Evolutionary conservation across 2,888 invertebrate genomes (phyloP), one percentile per base, ranked within the genome.

Genomic region (Coelopa pilipes): DNA sequence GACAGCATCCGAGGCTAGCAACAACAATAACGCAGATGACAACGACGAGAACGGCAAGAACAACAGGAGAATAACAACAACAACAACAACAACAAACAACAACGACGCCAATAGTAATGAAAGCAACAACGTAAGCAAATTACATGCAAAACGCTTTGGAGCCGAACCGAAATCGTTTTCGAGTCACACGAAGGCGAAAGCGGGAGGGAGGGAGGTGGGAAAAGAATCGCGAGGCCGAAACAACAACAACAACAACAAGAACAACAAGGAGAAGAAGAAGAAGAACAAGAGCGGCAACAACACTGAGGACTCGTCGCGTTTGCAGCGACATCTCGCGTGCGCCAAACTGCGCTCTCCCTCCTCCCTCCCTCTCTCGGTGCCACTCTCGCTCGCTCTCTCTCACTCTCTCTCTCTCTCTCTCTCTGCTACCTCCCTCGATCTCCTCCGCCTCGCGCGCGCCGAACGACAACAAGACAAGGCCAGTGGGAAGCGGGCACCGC

Each of bases 251-350:
- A 72, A 60, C 12, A 74, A 17, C 49, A 70, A 63, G 34, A 74
- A 55, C 46, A 69, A 45, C 62, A 24, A 55, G 9, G 53, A 46
- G 15, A 67, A 65, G 50, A 70, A 72, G 73, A 68, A 62, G 73
- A 73, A 75, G n/a, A 73, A 45, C 69, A 69, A 11, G 62, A 60
- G 45, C 55, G 50, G 50, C 73, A 75, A 66, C 46, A 72, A 53
- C 66, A 46, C 47, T 66, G 60, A 62, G 55, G 65, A 68, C 75
- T 70, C 72, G 71, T 77, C 76, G 77, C 79, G 79, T 78, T 78
- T 79, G 76, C 67, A 78, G 76, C 78, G 78, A 78, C 79, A 76
- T 78, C 73, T 78, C 75, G 78, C 78, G 80, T 80, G 79, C 76
- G 77, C 79, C 80, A 78, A 79, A 78, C 78, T 75, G 71, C 46